Evolutionary conservation across 1,140 invertebrate genomes (phyloP).

Genomic region (Trissolcus basalis): DNA sequence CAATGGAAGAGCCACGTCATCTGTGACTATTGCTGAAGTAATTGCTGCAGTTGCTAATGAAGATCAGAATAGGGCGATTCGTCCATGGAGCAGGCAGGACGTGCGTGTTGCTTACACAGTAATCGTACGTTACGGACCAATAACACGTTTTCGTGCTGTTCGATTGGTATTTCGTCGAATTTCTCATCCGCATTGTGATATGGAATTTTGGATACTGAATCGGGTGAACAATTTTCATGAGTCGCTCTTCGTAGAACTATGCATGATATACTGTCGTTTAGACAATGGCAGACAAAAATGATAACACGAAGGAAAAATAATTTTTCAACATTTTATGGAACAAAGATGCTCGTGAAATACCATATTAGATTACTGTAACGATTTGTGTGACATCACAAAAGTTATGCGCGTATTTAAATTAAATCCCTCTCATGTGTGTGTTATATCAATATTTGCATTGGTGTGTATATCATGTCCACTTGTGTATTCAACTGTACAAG

Average conservation of each 20-base stretch:
- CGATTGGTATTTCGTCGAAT: conserved; percentile 10
- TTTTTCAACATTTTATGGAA: no score
- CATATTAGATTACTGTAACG: not conserved
- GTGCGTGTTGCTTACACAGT: conserved; percentile 44
- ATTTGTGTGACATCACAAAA: not conserved
- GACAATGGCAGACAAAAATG: no score
- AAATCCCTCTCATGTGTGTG: conserved; percentile 7
- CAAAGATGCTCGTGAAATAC: no score
- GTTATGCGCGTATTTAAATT: conserved; percentile 7
- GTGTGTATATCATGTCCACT: conserved; percentile 30
- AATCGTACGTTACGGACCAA: conserved; percentile 35
- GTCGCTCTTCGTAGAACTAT: no score
- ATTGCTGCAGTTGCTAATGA: conserved; percentile 64
- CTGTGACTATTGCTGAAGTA: conserved; percentile 72
- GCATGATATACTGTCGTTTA: no score
- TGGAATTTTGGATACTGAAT: conserved; percentile 18
- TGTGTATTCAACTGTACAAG: conserved; percentile 20
- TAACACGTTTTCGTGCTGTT: conserved; percentile 8
- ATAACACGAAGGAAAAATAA: no score
- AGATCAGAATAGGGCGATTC: conserved; percentile 54
- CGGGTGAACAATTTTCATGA: no score
- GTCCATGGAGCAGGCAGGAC: conserved; percentile 6
- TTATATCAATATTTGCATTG: conserved; percentile 20
- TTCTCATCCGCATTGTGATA: conserved; percentile 15
- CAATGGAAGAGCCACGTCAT: conserved; percentile 71